Base-by-base conservation (phyloP, 2,113 vertebrate genomes). In the Origma solitaria region DNA sequence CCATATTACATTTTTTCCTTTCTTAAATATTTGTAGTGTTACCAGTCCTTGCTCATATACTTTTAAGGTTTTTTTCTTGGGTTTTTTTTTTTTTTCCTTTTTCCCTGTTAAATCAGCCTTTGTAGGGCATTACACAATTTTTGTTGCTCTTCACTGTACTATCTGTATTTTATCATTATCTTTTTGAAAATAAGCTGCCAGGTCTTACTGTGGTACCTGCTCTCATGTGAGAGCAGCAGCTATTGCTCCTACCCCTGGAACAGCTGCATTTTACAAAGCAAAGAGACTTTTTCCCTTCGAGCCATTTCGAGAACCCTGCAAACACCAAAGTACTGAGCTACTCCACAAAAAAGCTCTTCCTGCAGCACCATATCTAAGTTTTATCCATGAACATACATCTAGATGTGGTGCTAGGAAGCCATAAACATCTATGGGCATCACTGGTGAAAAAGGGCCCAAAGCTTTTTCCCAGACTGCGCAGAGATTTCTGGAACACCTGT, bases 381-480 rank as follows among this genome's bases (percentile, higher is more conserved):
- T 91, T 65, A 42, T 24, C 37, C 24, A 18, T 31, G 37, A 85
- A 13, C 28, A 11, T 4, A 20, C 27, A 65, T 37, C 27, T 53
- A 47, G 25, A 57, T 7, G 2, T 15, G 17, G 15, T 56, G 62
- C 44, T 57, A 56, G 71, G 71, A 69, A 82, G 53, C 31, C 8
- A 13, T 10, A 35, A 76, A 47, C 9, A 24, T n/a, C 42, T n/a
- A 5, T 22, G 49, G 64, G 31, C 37, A 70, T 37, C 20, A 10
- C 13, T 7, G 42, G 13, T 0, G 4, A 23, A 77, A 71, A 91
- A 77, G 4, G 12, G 5, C 14, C 14, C 7, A 2, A 5, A 62
- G 3, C 0, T 51, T 90, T 45, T 64, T 64, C 11, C 24, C 35
- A 33, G 40, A 9, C 1, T 53, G 8, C 16, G 21, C 0, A 9